phyloP scores from a whole-genome alignment of 1,140 invertebrate genomes.

The Aradophagus sp. region DNA sequence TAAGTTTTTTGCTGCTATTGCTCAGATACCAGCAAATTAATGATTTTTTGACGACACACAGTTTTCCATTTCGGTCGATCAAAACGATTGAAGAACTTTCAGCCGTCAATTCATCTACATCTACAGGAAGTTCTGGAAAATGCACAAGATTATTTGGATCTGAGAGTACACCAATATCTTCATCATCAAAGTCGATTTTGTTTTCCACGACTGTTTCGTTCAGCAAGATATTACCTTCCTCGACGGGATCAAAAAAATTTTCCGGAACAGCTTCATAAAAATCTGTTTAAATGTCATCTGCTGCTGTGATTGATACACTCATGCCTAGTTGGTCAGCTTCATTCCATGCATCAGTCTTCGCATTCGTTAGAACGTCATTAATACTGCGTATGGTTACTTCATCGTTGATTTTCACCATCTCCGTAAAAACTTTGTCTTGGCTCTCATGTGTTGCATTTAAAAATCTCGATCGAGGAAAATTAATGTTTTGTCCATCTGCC shows the following conservation, averaged over 20 bases:
- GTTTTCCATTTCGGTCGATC: too few relatives aligned
- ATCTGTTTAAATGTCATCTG: conserved; percentile 14
- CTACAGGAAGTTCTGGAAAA: neutral
- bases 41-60: too few relatives aligned
- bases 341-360: conserved; percentile 10
- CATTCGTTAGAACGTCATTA: conserved; percentile 1
- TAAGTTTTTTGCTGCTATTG: too few relatives aligned
- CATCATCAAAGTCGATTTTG: conserved; percentile 14
- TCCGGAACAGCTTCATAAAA: neutral
- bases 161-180: conserved; percentile 1
- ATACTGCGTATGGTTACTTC: conserved; percentile 5
- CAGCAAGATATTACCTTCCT: conserved; percentile 5
- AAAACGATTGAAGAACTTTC: too few relatives aligned
- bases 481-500: conserved; percentile 2
- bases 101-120: neutral
- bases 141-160: neutral
- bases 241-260: conserved; percentile 3
- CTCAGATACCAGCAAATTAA: too few relatives aligned
- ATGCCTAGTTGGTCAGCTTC: neutral
- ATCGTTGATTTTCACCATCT: conserved; percentile 8
- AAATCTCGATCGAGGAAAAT: conserved; percentile 6
- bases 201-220: conserved; percentile 2
- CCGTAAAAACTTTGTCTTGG: neutral
- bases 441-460: conserved; percentile 7
- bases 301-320: conserved; percentile 1